Evolutionary conservation across 2,888 invertebrate species (phyloP).

Genomic region (Stegophylla sp.): DNA sequence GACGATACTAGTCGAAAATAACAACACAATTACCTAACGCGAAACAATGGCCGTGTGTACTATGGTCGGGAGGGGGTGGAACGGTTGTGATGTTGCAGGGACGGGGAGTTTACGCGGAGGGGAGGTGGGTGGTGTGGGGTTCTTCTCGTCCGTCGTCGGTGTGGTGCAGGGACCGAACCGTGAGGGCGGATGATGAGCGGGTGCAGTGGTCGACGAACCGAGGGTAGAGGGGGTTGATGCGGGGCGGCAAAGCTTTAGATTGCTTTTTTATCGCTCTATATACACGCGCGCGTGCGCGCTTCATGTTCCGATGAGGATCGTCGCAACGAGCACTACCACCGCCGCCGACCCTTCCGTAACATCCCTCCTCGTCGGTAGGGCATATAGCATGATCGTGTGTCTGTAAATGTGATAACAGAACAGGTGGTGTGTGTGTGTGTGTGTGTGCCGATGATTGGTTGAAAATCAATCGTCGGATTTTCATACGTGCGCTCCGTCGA

Average conservation of each 20-base stretch:
- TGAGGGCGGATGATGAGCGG: background rate
- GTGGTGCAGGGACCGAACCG: background rate
- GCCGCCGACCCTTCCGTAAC: background rate
- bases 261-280: constrained; percentile 55
- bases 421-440: too few relatives aligned
- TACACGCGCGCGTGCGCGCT: constrained; percentile 31
- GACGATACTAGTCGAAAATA: constrained; percentile 39
- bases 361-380: background rate
- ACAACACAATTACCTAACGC: constrained; percentile 54
- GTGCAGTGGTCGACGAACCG: background rate
- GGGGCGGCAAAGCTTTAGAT: constrained; percentile 42
- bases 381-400: background rate
- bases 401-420: too few relatives aligned
- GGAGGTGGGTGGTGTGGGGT: background rate
- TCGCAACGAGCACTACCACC: background rate
- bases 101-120: background rate
- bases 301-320: background rate
- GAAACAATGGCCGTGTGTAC: constrained; percentile 42
- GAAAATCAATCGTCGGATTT: constrained; percentile 55
- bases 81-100: background rate
- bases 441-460: background rate
- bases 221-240: too few relatives aligned
- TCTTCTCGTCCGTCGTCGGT: background rate
- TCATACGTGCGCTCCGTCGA: constrained; percentile 16
- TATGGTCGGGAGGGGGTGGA: background rate